Conservation (phyloP, 2,888 invertebrate genomes). For the Sepiola atlantica region DNA sequence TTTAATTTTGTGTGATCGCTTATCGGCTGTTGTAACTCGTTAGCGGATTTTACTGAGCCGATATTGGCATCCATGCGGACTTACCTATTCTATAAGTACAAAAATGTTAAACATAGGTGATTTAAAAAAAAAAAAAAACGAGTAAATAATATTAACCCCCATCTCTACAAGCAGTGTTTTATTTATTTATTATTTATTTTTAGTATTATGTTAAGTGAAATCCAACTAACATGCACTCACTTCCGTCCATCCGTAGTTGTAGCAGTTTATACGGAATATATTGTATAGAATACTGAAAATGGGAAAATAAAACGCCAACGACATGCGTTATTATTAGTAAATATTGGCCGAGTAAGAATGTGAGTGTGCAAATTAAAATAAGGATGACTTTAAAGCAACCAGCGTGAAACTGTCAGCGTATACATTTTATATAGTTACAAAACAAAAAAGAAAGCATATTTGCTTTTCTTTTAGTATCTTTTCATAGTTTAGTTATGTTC, state of each 20-base stretch:
- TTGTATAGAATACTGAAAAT: not conserved
- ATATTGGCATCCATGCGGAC: not conserved
- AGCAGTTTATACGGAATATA: not conserved
- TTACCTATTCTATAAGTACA: not conserved
- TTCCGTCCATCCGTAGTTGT: not conserved
- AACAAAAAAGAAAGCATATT: not conserved
- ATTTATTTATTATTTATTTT: not conserved
- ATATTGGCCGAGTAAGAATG: not conserved
- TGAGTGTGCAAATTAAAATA: not conserved
- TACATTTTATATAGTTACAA: too few species aligned
- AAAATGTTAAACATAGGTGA: not conserved
- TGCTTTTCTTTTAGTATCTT: not conserved
- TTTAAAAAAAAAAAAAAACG: not conserved
- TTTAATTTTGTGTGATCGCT: too few species aligned
- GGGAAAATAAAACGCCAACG: not conserved
- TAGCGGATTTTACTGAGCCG: too few species aligned
- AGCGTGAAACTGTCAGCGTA: not conserved
- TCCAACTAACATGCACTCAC: not conserved
- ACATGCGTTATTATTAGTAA: conserved; percentile 8
- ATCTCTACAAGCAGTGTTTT: not conserved
- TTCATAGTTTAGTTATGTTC: too few species aligned
- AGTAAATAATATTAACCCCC: not conserved
- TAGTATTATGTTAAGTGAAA: not conserved
- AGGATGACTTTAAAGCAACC: not conserved
- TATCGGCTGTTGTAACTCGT: too few species aligned